phyloP scores from a whole-genome alignment of 64 coral and sea anemone species.

The Dendrophyllia cribrosa region DNA sequence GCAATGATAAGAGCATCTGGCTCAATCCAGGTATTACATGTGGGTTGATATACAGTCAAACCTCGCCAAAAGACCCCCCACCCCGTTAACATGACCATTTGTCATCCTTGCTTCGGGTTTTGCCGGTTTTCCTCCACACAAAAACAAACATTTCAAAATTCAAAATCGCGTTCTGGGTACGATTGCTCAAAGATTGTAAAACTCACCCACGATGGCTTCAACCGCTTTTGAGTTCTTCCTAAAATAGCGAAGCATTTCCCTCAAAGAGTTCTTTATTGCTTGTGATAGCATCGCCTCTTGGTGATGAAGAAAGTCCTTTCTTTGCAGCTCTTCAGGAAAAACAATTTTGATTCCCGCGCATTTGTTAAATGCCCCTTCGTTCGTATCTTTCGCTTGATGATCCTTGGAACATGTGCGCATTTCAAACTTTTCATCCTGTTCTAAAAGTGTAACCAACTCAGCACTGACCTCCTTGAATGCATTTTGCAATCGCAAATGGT shows the following conservation, averaged over 20 bases:
- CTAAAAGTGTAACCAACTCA: background rate
- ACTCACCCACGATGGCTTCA: slow-evolving; percentile 65
- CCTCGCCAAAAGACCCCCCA: no score
- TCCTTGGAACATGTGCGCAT: background rate
- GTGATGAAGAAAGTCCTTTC: background rate
- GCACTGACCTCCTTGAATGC: background rate
- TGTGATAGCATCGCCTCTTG: background rate
- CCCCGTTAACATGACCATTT: no score
- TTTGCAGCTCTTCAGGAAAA: background rate
- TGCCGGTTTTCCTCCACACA: no score
- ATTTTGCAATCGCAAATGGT: slow-evolving; percentile 38
- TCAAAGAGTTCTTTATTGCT: slow-evolving; percentile 62
- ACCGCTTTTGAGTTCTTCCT: slow-evolving; percentile 81
- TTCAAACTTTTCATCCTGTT: background rate
- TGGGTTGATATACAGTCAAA: no score
- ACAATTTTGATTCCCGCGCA: background rate
- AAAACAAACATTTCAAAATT: no score
- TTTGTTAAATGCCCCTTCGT: background rate
- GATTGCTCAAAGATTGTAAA: background rate
- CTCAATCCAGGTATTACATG: no score
- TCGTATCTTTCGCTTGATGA: background rate
- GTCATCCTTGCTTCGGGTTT: no score
- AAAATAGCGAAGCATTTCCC: slow-evolving; percentile 72
- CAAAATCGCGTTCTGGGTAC: no score
- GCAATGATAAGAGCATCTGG: no score